Percentiles rank a stretch among this genome's conserved stretches.
Conservation (phyloP, 1,140 invertebrate genomes). For the Drosophila repletoides region DNA sequence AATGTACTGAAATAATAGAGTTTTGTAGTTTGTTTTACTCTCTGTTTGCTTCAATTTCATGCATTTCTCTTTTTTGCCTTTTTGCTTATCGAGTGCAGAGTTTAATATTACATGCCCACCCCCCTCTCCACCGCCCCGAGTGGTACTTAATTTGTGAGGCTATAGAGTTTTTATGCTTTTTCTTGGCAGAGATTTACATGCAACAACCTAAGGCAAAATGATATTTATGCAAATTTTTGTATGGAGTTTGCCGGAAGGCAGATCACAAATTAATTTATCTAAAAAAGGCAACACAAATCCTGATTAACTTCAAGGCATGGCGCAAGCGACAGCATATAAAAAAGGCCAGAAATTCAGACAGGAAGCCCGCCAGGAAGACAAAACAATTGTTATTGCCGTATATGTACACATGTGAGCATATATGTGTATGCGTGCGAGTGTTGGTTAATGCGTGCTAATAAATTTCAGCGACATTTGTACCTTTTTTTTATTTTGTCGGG, state of each 20-base stretch:
- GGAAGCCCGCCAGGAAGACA: slow-evolving; percentile 58
- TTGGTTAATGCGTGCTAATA: slow-evolving; percentile 73
- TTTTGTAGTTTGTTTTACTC: slow-evolving; percentile 48
- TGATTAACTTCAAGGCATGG: slow-evolving; percentile 65
- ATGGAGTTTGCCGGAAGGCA: slow-evolving; percentile 51
- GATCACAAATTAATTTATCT: slow-evolving; percentile 73
- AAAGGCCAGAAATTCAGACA: slow-evolving; percentile 57
- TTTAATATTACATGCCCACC: slow-evolving; percentile 16
- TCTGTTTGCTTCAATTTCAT: not conserved
- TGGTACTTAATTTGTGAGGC: slow-evolving; percentile 25
- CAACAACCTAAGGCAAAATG: slow-evolving; percentile 60
- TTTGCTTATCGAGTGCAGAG: slow-evolving; percentile 34
- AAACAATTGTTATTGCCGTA: slow-evolving; percentile 61
- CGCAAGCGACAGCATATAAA: slow-evolving; percentile 31
- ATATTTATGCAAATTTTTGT: slow-evolving; percentile 76
- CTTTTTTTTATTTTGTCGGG: slow-evolving; percentile 41
- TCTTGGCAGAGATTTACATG: slow-evolving; percentile 50
- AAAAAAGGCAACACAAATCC: slow-evolving; percentile 66
- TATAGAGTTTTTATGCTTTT: slow-evolving; percentile 33
- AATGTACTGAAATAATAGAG: slow-evolving; percentile 77
- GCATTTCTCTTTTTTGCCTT: slow-evolving; percentile 2
- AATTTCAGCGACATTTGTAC: slow-evolving; percentile 77
- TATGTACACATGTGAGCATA: slow-evolving; percentile 21
- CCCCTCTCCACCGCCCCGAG: no score
- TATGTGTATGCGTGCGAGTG: slow-evolving; percentile 29